Base-by-base conservation (phyloP, 2,797 vertebrate genomes). In the Knipowitschia caucasica region DNA sequence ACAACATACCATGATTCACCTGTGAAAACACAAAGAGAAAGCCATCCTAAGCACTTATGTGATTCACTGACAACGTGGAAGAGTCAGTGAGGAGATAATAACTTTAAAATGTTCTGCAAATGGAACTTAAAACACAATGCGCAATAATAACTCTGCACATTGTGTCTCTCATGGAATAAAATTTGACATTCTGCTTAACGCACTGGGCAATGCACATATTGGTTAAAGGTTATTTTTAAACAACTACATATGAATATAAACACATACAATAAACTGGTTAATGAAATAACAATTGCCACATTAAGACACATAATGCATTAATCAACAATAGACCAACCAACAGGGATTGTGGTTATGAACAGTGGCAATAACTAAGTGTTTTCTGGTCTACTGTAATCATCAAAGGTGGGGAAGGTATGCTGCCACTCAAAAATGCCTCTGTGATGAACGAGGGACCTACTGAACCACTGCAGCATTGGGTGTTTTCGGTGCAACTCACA, bases 371-470 rank as follows among this genome's bases (percentile, higher is more conserved):
- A 59, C 39, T 25, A 1, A 25, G 51, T 70, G 12, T 78, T 80
- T 79, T 71, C 64, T 34, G 59, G 50, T 69, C 56, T 45, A 51
- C 80, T 78, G 72, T 75, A 51, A 46, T 44, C 45, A 40, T 73
- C 68, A 80, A 76, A 70, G 67, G 67, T 62, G 34, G 72, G 62
- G 68, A 66, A 67, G 64, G 73, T 64, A 71, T 64, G 70, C 77
- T 81, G 81, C 77, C 85, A 86, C 64, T 75, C 56, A 86, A 61
- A 76, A 86, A 91, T 86, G 75, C 58, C 49, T 15, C 34, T 20
- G 21, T 82, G 3, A 33, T n/a, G 73, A 77, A 68, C 61, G 44
- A 77, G 62, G 33, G 67, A 51, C 15, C n/a, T n/a, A n/a, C n/a
- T n/a, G n/a, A n/a, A n/a, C n/a, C n/a, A n/a, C n/a, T n/a, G n/a